Evolutionary conservation across 1,140 invertebrate genomes (phyloP).

Genomic region (Archegozetes longisetosus): DNA sequence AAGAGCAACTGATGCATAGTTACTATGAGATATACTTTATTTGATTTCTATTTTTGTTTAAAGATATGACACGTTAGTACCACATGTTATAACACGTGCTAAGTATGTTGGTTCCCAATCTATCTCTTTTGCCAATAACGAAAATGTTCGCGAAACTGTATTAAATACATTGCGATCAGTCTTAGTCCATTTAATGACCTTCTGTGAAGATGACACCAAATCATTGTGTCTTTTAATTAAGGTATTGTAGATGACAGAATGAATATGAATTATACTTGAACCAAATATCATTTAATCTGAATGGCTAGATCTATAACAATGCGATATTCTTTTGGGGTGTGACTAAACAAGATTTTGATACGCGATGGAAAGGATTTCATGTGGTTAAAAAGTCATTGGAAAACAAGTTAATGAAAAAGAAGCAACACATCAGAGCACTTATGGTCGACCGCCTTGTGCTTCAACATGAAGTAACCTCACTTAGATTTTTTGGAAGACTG

Average conservation of each 20-base stretch:
- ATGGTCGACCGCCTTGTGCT: slow-evolving; percentile 44
- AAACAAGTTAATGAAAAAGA: slow-evolving; percentile 39
- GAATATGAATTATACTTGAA: too few relatives aligned
- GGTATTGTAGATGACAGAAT: too few relatives aligned
- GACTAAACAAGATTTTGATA: slow-evolving; percentile 35
- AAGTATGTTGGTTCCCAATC: not conserved
- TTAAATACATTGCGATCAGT: slow-evolving; percentile 36
- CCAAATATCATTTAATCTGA: too few relatives aligned
- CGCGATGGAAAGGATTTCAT: slow-evolving; percentile 40
- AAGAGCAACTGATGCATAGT: not conserved
- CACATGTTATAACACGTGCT: not conserved
- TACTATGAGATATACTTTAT: slow-evolving; percentile 22
- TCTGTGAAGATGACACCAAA: slow-evolving; percentile 55
- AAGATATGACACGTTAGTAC: slow-evolving; percentile 11
- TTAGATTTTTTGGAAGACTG: not conserved
- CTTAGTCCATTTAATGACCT: slow-evolving; percentile 39
- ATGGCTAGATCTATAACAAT: slow-evolving; percentile 43
- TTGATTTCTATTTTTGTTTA: slow-evolving; percentile 31
- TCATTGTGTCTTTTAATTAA: slow-evolving; percentile 43
- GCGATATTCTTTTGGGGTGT: slow-evolving; percentile 39
- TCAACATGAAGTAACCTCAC: slow-evolving; percentile 42
- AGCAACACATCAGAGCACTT: slow-evolving; percentile 43
- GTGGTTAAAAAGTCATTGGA: slow-evolving; percentile 41
- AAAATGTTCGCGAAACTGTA: slow-evolving; percentile 41
- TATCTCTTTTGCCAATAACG: slow-evolving; percentile 24